These are phyloP conservation scores for Empis stercorea DNA, from an alignment of 2,888 invertebrate species.

Conservation along the genomic window DNA sequence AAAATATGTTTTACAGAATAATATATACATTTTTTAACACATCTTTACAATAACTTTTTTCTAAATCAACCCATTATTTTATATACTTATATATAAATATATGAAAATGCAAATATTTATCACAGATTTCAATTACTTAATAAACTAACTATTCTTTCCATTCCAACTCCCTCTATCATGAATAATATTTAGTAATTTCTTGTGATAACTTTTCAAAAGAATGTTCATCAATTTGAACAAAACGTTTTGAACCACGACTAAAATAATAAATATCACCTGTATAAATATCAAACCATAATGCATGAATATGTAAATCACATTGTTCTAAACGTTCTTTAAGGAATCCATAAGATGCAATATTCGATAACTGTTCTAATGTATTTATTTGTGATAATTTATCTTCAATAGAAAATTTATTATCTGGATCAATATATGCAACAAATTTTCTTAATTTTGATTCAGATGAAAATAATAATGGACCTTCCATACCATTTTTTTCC, in stretches of 20 bases:
- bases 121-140: too few species aligned
- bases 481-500: slow-evolving; percentile 41
- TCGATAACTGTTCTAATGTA: slow-evolving; percentile 82
- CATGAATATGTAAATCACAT: slow-evolving; percentile 78
- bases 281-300: slow-evolving; percentile 96
- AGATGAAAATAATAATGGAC: slow-evolving; percentile 72
- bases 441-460: slow-evolving; percentile 80
- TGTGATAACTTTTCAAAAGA: slow-evolving; percentile 59
- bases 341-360: slow-evolving; percentile 86
- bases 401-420: slow-evolving; percentile 71
- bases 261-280: slow-evolving; percentile 93
- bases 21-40: too few species aligned
- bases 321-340: slow-evolving; percentile 66
- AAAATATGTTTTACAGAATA: too few species aligned
- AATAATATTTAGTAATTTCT: slow-evolving; percentile 71
- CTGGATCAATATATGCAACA: slow-evolving; percentile 88
- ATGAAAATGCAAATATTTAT: too few species aligned
- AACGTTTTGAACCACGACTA: slow-evolving; percentile 71
- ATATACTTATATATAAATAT: too few species aligned
- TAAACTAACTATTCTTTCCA: too few species aligned
- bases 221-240: slow-evolving; percentile 74
- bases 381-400: slow-evolving; percentile 94
- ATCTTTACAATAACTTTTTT: too few species aligned
- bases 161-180: slow-evolving; percentile 38
- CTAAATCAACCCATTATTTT: too few species aligned